phyloP scores from a whole-genome alignment of 2,888 invertebrate species.

The Leptodirus hochenwartii region DNA sequence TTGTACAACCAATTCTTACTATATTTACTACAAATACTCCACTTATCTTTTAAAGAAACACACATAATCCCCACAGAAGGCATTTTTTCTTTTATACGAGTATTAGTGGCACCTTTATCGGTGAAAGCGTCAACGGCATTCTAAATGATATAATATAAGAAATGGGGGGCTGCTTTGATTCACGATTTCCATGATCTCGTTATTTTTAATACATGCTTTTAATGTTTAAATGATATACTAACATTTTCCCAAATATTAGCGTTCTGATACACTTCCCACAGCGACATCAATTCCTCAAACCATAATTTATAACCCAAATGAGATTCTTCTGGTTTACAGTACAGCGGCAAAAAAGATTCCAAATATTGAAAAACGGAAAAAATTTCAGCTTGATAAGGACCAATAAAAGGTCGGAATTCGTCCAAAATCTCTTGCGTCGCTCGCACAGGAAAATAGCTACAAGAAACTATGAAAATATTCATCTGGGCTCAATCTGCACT shows the following conservation, averaged over 20 bases:
- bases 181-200: no score
- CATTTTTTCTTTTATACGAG: no score
- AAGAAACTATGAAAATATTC: no score
- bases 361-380: constrained; percentile 38
- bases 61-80: no score
- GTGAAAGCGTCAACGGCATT: no score
- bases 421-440: constrained; percentile 76
- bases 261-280: constrained; percentile 66
- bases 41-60: no score
- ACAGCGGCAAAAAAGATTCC: constrained; percentile 59
- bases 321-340: constrained; percentile 40
- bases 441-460: constrained; percentile 48
- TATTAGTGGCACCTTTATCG: no score
- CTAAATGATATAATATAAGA: no score
- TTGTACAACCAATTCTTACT: no score
- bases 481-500: no score
- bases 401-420: constrained; percentile 47
- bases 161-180: no score
- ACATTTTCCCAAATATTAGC: constrained; percentile 48
- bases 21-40: no score
- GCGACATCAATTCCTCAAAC: constrained; percentile 57
- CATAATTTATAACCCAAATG: constrained; percentile 54
- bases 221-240: constrained; percentile 13
- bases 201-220: constrained; percentile 4
- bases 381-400: constrained; percentile 39